Evolutionary conservation across 2,888 invertebrate genomes (phyloP).

Genomic region (Hipparchia sbordonii): DNA sequence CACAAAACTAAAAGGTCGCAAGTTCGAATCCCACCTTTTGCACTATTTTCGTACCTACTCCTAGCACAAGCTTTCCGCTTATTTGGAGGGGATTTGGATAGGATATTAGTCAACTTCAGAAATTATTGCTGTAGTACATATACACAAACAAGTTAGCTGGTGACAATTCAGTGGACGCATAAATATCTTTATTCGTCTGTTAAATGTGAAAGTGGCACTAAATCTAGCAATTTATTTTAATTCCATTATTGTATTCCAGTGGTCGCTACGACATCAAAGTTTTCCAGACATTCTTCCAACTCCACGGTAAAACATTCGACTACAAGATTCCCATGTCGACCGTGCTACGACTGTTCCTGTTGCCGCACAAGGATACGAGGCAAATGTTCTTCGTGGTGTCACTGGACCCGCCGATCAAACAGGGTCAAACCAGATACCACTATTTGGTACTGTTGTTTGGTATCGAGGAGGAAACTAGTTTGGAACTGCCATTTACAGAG

Average conservation of each 20-base stretch:
- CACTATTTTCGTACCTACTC: too few species aligned
- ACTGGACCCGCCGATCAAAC: conserved; percentile 99
- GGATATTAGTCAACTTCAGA: too few species aligned
- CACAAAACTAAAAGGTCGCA: too few species aligned
- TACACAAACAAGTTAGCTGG: too few species aligned
- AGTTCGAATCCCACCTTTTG: too few species aligned
- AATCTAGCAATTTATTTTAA: background rate
- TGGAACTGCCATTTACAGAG: conserved; percentile 96
- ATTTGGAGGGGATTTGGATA: too few species aligned
- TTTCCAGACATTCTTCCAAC: conserved; percentile 86
- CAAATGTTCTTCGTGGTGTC: conserved; percentile 99
- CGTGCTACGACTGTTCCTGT: conserved; percentile 94
- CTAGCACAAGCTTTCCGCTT: too few species aligned
- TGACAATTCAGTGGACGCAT: too few species aligned
- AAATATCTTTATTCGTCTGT: too few species aligned
- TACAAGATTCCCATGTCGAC: conserved; percentile 99
- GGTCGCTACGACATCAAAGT: conserved; percentile 98
- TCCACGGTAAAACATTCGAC: conserved; percentile 99
- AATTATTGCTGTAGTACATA: too few species aligned
- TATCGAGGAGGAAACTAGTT: conserved; percentile 95
- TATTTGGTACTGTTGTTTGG: conserved; percentile 97
- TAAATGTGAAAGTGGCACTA: background rate
- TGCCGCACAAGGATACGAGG: conserved; percentile 98
- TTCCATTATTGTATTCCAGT: conserved; percentile 77
- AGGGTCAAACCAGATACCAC: conserved; percentile 99